These are phyloP conservation scores for Coracias cyanogaster DNA, from an alignment of 2,797 vertebrate genomes.

Conservation along the genomic window DNA sequence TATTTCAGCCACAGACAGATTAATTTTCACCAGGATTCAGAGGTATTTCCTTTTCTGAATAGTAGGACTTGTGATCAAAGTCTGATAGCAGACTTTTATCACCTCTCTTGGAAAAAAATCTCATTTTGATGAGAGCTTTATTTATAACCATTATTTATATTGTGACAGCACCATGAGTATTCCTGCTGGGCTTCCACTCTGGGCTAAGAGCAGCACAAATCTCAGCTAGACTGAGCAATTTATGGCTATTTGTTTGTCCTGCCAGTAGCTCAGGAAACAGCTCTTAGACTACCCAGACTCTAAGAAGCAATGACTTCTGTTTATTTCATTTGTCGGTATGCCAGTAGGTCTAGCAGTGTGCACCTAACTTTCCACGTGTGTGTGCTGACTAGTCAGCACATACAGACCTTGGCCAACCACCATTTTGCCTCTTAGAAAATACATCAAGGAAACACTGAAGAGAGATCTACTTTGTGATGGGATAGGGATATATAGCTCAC, in stretches of 20 bases:
- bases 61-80: conserved; percentile 2
- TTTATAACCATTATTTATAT: conserved; percentile 33
- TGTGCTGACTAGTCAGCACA: not conserved
- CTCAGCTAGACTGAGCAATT: not conserved
- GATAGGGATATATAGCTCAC: not conserved
- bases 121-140: conserved; percentile 31
- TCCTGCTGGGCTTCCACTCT: not conserved
- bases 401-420: not conserved
- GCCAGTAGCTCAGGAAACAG: not conserved
- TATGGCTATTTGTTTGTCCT: not conserved
- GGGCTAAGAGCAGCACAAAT: not conserved
- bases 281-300: fast-evolving
- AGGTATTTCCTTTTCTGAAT: conserved; percentile 55
- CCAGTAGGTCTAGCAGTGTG: not conserved
- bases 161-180: not conserved
- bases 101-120: conserved; percentile 37
- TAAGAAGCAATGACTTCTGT: not conserved
- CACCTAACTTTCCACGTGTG: fast-evolving
- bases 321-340: not conserved
- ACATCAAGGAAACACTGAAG: not conserved
- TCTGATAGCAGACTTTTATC: conserved; percentile 40
- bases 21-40: conserved; percentile 51
- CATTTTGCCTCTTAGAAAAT: not conserved
- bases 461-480: not conserved
- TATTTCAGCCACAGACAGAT: conserved; percentile 53